Conservation (phyloP, 1,140 invertebrate species). For the Drusus annulatus region DNA sequence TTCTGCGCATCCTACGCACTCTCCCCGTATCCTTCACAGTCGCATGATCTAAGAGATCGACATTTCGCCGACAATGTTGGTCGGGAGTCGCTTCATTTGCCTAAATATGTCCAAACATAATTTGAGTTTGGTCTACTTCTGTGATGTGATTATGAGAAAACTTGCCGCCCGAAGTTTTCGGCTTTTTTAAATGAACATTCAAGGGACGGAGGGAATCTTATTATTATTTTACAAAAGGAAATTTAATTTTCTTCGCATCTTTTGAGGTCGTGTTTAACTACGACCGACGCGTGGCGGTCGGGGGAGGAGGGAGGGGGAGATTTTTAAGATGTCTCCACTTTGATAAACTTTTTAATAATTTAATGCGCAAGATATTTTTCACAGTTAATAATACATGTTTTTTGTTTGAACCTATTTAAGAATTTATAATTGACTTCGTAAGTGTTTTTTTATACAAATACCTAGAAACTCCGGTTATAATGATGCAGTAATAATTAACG, state of each 20-base stretch:
- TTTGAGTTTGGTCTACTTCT: constrained; percentile 41
- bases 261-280: neutral
- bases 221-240: constrained; percentile 19
- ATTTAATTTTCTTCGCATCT: constrained; percentile 37
- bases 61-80: constrained; percentile 48
- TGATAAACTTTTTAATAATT: too few relatives aligned
- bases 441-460: too few relatives aligned
- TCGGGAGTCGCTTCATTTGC: constrained; percentile 45
- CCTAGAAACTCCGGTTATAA: too few relatives aligned
- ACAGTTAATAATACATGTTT: neutral
- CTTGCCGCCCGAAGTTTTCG: neutral
- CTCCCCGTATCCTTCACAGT: too few relatives aligned
- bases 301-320: too few relatives aligned
- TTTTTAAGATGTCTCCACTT: too few relatives aligned
- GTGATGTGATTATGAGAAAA: constrained; percentile 44
- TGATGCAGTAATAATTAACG: too few relatives aligned
- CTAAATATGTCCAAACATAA: constrained; percentile 55
- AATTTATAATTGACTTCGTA: too few relatives aligned
- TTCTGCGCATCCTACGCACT: too few relatives aligned
- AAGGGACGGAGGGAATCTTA: constrained; percentile 29
- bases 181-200: constrained; percentile 27
- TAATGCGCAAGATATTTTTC: too few relatives aligned
- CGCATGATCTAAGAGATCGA: neutral
- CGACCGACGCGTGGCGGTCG: neutral
- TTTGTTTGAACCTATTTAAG: too few relatives aligned